Conservation (phyloP, 2,113 vertebrate genomes). For the Oreotrochilus melanogaster region DNA sequence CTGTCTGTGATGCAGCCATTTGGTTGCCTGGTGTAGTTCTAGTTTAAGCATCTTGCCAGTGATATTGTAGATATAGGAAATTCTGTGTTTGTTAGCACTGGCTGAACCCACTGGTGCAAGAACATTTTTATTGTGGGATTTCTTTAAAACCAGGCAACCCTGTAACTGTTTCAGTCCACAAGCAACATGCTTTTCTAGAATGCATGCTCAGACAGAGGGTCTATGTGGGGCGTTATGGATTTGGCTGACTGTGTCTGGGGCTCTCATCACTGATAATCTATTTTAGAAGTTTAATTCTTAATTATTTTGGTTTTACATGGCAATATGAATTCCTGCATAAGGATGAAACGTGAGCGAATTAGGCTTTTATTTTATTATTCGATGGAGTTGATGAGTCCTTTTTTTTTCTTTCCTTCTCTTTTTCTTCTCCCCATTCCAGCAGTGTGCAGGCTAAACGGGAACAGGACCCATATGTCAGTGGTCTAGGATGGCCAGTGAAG, state of each 20-base stretch:
- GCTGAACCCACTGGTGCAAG: neutral
- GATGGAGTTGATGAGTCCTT: neutral
- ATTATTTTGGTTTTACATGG: neutral
- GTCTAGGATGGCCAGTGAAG: conserved; percentile 98
- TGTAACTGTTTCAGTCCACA: neutral
- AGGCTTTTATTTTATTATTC: neutral
- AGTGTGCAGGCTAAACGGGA: conserved; percentile 87
- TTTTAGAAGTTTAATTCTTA: neutral
- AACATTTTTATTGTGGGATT: neutral
- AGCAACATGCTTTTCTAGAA: neutral
- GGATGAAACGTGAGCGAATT: neutral
- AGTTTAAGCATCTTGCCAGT: neutral
- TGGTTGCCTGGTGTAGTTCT: neutral
- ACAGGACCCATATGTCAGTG: conserved; percentile 85
- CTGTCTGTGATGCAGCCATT: neutral
- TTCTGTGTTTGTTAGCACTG: neutral
- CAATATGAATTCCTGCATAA: neutral
- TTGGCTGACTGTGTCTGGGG: neutral
- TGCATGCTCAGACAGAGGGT: neutral
- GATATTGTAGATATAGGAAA: neutral
- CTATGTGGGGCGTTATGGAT: neutral
- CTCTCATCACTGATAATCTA: neutral
- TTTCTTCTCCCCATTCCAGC: conserved; percentile 13
- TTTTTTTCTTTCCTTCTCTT: conserved; percentile 1
- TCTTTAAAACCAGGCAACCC: neutral